Conservation (phyloP, 1,140 invertebrate species). For the Aphelenchoides avenae region DNA sequence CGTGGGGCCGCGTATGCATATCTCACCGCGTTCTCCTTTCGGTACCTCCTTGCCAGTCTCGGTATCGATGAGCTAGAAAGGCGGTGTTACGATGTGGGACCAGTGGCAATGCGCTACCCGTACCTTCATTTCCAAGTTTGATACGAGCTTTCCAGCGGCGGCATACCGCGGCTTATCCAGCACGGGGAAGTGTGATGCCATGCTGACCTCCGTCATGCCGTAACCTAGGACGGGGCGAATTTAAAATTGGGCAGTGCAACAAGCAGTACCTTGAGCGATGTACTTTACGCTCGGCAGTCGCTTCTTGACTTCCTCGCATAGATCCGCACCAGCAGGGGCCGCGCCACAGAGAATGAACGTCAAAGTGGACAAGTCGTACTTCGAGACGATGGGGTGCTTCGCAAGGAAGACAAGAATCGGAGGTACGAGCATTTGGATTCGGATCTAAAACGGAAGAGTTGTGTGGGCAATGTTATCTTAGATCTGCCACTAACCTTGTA, state of each 20-base stretch:
- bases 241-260: too few species aligned
- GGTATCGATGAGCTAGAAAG: constrained; percentile 21
- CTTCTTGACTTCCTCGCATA: constrained; percentile 13
- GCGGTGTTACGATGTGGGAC: constrained; percentile 4
- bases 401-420: constrained; percentile 34
- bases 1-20: neutral
- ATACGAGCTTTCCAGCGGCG: constrained; percentile 3
- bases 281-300: constrained; percentile 14
- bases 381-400: constrained; percentile 18
- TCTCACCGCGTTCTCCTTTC: constrained; percentile 4
- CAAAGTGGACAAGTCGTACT: constrained; percentile 23
- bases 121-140: constrained; percentile 19
- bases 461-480: constrained; percentile 2
- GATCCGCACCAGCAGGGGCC: constrained; percentile 20
- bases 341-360: constrained; percentile 27
- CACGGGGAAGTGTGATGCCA: constrained; percentile 6
- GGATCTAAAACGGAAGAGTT: constrained; percentile 14
- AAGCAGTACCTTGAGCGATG: constrained; percentile 12
- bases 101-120: too few species aligned
- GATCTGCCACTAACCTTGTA: constrained; percentile 18
- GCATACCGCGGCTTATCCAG: constrained; percentile 10
- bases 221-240: constrained; percentile 13
- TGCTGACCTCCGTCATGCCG: constrained; percentile 11
- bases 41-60: constrained; percentile 13
- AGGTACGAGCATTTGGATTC: constrained; percentile 31